Conservation (phyloP, 1,140 invertebrate species). For the Melitaea cinxia region DNA sequence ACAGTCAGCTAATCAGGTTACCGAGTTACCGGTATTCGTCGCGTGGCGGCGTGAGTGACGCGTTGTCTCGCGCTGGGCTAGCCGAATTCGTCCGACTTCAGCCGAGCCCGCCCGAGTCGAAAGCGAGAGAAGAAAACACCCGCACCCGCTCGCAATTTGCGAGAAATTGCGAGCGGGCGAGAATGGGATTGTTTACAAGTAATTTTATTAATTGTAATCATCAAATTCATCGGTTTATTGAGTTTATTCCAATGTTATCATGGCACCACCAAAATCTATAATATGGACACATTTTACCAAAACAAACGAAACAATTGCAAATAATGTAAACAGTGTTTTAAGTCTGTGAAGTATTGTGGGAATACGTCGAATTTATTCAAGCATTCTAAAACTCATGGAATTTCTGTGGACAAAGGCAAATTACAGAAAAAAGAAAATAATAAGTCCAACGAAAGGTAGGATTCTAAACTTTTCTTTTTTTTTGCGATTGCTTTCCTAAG, state of each 20-base stretch:
- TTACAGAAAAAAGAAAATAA: slow-evolving; percentile 22
- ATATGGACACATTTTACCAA: slow-evolving; percentile 27
- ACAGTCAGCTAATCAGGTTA: no score
- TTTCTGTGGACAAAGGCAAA: no score
- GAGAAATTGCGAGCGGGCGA: no score
- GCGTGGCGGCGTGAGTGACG: no score
- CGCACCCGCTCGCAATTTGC: no score
- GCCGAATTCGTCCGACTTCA: no score
- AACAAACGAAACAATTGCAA: slow-evolving; percentile 26
- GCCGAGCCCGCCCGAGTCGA: no score
- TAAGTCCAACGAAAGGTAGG: slow-evolving; percentile 23
- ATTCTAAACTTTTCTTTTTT: slow-evolving; percentile 11
- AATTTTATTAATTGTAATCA: slow-evolving; percentile 26
- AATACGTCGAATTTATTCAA: slow-evolving; percentile 30
- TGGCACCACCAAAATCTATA: slow-evolving; percentile 28
- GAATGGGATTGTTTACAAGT: slow-evolving; percentile 14
- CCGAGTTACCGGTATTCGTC: no score
- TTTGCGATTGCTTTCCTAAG: slow-evolving; percentile 17
- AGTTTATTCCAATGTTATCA: slow-evolving; percentile 23
- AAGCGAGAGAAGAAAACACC: no score
- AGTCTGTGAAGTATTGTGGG: slow-evolving; percentile 26
- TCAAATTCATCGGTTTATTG: slow-evolving; percentile 12
- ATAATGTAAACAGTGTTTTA: slow-evolving; percentile 29
- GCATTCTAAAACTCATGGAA: slow-evolving; percentile 27
- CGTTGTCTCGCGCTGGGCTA: no score